Evolutionary conservation across 2,113 vertebrate species (phyloP).

Genomic region (Heterocephalus glaber): DNA sequence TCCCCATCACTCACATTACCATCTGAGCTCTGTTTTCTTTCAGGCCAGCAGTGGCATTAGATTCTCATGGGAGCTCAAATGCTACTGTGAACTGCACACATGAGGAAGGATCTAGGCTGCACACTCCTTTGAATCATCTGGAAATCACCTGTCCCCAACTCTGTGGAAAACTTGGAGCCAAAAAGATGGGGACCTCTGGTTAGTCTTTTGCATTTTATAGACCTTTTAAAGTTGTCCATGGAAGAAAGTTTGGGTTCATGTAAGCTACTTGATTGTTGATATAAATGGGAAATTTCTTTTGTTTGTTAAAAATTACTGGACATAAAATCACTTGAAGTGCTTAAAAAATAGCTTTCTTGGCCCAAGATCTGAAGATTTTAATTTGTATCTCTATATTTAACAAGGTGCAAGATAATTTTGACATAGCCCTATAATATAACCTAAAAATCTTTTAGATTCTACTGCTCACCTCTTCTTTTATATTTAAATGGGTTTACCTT

Average conservation of each 20-base stretch:
- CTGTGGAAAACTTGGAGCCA: neutral
- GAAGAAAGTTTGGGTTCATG: conserved; percentile 23
- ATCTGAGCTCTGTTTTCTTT: neutral
- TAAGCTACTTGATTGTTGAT: neutral
- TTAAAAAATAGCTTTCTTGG: neutral
- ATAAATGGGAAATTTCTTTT: neutral
- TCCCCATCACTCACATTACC: neutral
- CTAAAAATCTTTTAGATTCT: conserved; percentile 33
- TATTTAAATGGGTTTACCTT: neutral
- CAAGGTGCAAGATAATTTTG: neutral
- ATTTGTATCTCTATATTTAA: conserved; percentile 10
- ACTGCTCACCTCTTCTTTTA: neutral
- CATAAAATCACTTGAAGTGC: neutral
- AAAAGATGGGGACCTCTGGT: neutral
- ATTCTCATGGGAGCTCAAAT: neutral
- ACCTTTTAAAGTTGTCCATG: neutral
- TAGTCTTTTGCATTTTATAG: neutral
- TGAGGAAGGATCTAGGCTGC: neutral
- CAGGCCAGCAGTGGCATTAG: neutral
- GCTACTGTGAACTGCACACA: neutral
- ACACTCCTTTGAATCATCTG: neutral
- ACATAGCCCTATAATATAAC: neutral
- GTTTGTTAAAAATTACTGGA: neutral
- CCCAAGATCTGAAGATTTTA: neutral
- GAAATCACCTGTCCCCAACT: neutral